phyloP scores from a whole-genome alignment of 2,888 invertebrate species.

The Perithous albicinctus region DNA sequence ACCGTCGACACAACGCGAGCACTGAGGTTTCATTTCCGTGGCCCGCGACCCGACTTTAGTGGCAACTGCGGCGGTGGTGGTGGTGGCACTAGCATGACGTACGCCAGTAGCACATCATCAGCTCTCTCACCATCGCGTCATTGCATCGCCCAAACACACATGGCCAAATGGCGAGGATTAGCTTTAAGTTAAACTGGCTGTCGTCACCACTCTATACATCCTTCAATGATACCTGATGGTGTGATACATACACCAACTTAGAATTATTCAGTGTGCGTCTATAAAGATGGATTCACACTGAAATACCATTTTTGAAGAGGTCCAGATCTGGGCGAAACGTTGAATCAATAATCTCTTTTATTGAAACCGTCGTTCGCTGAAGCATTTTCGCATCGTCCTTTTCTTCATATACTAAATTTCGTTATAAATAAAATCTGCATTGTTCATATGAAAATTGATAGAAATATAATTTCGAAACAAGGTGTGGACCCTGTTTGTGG shows the following conservation, averaged over 20 bases:
- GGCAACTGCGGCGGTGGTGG: conserved; percentile 49
- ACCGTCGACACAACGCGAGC: conserved; percentile 11
- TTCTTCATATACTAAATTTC: too few species aligned
- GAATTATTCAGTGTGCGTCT: background rate
- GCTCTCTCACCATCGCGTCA: conserved; percentile 27
- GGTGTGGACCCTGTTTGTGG: background rate
- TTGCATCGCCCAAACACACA: conserved; percentile 28
- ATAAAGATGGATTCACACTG: background rate
- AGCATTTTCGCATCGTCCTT: too few species aligned
- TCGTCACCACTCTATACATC: conserved; percentile 19
- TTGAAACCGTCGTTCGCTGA: too few species aligned
- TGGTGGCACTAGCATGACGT: conserved; percentile 13
- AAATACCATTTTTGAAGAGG: too few species aligned
- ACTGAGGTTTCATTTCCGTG: conserved; percentile 71
- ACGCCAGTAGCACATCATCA: conserved; percentile 26
- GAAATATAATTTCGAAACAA: background rate
- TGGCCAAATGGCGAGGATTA: conserved; percentile 41
- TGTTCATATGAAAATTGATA: background rate
- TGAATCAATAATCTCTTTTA: too few species aligned
- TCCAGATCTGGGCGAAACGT: too few species aligned
- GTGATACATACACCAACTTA: background rate
- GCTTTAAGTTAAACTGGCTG: conserved; percentile 39
- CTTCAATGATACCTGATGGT: conserved; percentile 18
- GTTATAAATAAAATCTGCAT: background rate
- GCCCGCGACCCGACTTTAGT: conserved; percentile 54